phyloP scores from a whole-genome alignment of 2,113 vertebrate genomes.

The Mirza zaza region DNA sequence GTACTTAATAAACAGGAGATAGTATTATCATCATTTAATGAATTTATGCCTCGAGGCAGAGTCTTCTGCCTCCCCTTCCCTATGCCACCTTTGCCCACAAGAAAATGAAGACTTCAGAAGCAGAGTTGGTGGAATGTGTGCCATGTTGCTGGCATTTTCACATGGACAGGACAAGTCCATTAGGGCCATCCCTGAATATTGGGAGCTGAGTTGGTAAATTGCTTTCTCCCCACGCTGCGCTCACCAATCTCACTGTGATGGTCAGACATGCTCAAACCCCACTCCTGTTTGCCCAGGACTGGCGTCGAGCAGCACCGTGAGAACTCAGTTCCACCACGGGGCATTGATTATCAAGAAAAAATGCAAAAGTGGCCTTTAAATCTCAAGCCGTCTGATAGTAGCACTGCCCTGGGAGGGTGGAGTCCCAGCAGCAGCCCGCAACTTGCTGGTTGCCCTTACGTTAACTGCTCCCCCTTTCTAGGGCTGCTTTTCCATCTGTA shows the following conservation, averaged over 20 bases:
- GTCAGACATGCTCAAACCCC: not conserved
- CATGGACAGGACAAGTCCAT: not conserved
- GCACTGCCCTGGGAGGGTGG: not conserved
- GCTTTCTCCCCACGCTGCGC: not conserved
- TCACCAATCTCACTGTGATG: not conserved
- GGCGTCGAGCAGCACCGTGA: accelerated
- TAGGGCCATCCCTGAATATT: not conserved
- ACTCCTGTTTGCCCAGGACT: not conserved
- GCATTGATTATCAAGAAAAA: not conserved
- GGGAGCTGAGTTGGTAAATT: not conserved
- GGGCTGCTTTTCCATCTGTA: not conserved
- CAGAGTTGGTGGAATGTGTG: not conserved
- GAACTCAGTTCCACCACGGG: not conserved
- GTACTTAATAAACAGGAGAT: not conserved
- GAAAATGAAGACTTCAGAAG: not conserved
- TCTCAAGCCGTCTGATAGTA: accelerated
- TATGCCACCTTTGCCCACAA: not conserved
- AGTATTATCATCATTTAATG: not conserved
- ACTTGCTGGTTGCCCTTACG: not conserved
- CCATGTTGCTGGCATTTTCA: not conserved
- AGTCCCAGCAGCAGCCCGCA: not conserved
- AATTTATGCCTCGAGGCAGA: not conserved
- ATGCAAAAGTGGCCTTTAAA: not conserved
- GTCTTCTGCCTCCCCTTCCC: not conserved
- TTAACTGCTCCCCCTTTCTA: not conserved